A percentile compares a stretch with the other conserved stretches of the same genome.
Evolutionary conservation across 2,113 vertebrate genomes (phyloP).

Genomic region (Python bivittatus): DNA sequence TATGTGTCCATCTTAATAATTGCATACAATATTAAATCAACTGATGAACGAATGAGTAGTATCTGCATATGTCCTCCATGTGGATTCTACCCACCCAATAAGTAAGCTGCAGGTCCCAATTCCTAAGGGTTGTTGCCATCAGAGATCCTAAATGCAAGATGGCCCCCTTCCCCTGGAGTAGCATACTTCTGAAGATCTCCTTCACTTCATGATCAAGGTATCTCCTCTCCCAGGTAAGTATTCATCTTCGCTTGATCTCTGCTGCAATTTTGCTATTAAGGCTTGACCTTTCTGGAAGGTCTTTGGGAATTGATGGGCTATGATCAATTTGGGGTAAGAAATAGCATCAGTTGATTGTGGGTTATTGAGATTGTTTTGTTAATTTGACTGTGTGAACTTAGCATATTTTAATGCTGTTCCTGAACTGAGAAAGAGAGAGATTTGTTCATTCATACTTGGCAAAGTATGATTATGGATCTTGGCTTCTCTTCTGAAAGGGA

Average conservation of each 20-base stretch:
- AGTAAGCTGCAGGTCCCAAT: background rate
- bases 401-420: background rate
- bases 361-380: background rate
- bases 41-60: background rate
- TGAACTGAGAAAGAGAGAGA: background rate
- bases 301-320: background rate
- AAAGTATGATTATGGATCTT: too few species aligned
- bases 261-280: background rate
- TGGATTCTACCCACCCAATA: background rate
- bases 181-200: background rate
- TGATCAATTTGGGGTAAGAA: background rate
- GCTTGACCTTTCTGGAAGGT: background rate
- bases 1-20: background rate
- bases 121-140: background rate
- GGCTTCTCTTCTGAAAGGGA: too few species aligned
- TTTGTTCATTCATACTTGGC: too few species aligned
- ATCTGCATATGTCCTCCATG: background rate
- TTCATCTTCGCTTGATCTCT: background rate
- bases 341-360: background rate
- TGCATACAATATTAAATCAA: background rate
- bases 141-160: background rate
- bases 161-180: background rate
- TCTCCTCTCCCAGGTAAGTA: too few species aligned
- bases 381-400: background rate
- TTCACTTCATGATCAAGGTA: too few species aligned